These are phyloP conservation scores for Trichonephila inaurata DNA, from an alignment of 1,140 invertebrate species.

Conservation along the genomic window DNA sequence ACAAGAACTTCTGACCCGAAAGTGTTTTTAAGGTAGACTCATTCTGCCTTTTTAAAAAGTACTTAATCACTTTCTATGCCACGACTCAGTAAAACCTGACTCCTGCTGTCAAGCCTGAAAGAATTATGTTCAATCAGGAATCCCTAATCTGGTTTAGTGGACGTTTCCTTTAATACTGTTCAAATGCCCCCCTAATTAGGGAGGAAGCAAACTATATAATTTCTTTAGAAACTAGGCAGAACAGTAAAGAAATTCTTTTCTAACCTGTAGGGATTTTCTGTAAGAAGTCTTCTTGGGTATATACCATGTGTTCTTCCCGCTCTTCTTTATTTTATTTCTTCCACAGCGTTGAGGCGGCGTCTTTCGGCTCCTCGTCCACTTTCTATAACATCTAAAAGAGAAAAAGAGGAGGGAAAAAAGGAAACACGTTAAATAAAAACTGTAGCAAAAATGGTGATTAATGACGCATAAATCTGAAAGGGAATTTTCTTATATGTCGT, in stretches of 20 bases:
- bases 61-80: constrained; percentile 49
- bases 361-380: neutral
- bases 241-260: neutral
- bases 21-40: neutral
- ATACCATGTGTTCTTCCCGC: neutral
- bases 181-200: constrained; percentile 23
- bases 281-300: neutral
- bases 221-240: constrained; percentile 19
- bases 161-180: neutral
- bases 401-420: neutral
- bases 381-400: neutral
- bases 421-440: neutral
- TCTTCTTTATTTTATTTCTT: constrained; percentile 1
- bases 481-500: neutral
- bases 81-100: neutral
- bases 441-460: neutral
- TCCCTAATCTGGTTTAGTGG: constrained; percentile 51
- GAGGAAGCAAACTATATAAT: constrained; percentile 41
- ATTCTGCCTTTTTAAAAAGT: constrained; percentile 28
- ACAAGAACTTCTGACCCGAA: neutral
- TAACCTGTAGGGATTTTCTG: constrained; percentile 30
- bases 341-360: neutral
- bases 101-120: constrained; percentile 41
- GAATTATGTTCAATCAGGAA: constrained; percentile 46
- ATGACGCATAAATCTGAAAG: constrained; percentile 17